Percentiles rank a stretch among this genome's conserved stretches.
Conservation (phyloP, 2,888 invertebrate species). For the Xestia sexstrigata region DNA sequence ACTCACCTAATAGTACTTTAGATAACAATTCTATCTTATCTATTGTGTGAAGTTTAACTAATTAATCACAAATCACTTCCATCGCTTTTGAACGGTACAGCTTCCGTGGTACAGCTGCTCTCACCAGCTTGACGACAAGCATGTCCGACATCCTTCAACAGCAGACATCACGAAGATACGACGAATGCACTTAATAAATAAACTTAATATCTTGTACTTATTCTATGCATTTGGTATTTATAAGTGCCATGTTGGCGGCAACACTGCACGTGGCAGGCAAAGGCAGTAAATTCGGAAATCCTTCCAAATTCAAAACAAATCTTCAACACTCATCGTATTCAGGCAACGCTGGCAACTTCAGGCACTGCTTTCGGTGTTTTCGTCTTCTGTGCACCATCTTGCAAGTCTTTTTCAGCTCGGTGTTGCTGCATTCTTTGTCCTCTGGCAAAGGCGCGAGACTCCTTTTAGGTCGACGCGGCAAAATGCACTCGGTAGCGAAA, state of each 20-base stretch:
- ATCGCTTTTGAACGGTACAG: slow-evolving; percentile 30
- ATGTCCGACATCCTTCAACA: slow-evolving; percentile 20
- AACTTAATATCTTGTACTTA: slow-evolving; percentile 63
- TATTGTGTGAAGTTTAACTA: slow-evolving; percentile 51
- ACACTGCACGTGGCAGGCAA: slow-evolving; percentile 56
- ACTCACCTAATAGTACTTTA: slow-evolving; percentile 56
- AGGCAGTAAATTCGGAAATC: slow-evolving; percentile 55
- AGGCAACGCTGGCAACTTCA: slow-evolving; percentile 81
- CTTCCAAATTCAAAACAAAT: slow-evolving; percentile 45
- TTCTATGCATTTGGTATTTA: slow-evolving; percentile 52
- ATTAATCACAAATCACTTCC: slow-evolving; percentile 59
- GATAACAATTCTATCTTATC: slow-evolving; percentile 36
- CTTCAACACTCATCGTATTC: slow-evolving; percentile 86
- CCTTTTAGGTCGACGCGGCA: slow-evolving; percentile 82
- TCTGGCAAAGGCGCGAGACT: slow-evolving; percentile 84
- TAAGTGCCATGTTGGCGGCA: slow-evolving; percentile 47
- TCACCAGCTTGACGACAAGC: slow-evolving; percentile 44
- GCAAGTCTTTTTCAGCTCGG: slow-evolving; percentile 79
- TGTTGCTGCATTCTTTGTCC: slow-evolving; percentile 84
- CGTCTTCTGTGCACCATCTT: slow-evolving; percentile 76
- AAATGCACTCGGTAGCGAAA: slow-evolving; percentile 83
- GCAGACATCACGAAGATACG: slow-evolving; percentile 47
- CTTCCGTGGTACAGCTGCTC: slow-evolving; percentile 30
- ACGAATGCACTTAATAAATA: slow-evolving; percentile 52
- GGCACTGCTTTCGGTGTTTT: slow-evolving; percentile 80